These are phyloP conservation scores for Nyctalus aviator DNA, from an alignment of 2,797 vertebrate species.

Conservation along the genomic window DNA sequence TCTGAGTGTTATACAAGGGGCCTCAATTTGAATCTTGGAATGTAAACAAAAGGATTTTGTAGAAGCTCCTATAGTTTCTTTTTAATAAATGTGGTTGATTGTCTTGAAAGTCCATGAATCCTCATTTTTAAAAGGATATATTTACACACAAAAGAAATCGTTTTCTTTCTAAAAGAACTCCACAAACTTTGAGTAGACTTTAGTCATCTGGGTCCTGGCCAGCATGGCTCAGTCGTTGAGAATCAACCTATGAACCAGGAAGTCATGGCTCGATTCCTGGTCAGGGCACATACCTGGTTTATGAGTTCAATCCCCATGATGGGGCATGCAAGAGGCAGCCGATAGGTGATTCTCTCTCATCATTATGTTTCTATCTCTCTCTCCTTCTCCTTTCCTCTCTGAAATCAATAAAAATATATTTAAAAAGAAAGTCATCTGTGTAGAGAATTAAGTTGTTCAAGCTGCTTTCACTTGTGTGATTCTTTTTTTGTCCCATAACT, in stretches of 20 bases:
- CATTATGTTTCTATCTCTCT: too few relatives aligned
- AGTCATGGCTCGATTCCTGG: not conserved
- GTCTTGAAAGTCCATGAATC: not conserved
- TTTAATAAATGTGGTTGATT: not conserved
- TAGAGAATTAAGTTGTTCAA: not conserved
- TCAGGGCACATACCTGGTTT: not conserved
- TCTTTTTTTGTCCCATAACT: not conserved
- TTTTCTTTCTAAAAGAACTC: conserved; percentile 32
- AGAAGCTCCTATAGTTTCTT: not conserved
- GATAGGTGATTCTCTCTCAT: too few relatives aligned
- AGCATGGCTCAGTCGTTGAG: not conserved
- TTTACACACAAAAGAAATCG: not conserved
- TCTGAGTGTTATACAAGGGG: not conserved
- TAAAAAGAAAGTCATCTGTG: not conserved
- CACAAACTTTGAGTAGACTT: conserved; percentile 2
- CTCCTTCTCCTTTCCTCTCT: too few relatives aligned
- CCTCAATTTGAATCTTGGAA: not conserved
- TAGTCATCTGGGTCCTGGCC: not conserved
- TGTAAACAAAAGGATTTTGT: not conserved
- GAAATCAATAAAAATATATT: too few relatives aligned
- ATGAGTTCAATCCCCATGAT: too few relatives aligned
- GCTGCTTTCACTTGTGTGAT: not conserved
- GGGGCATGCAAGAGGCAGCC: too few relatives aligned
- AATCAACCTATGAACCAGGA: not conserved
- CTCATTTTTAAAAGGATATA: not conserved